Base-by-base conservation (phyloP, 2,113 vertebrate species). In the Centropristis striata region DNA sequence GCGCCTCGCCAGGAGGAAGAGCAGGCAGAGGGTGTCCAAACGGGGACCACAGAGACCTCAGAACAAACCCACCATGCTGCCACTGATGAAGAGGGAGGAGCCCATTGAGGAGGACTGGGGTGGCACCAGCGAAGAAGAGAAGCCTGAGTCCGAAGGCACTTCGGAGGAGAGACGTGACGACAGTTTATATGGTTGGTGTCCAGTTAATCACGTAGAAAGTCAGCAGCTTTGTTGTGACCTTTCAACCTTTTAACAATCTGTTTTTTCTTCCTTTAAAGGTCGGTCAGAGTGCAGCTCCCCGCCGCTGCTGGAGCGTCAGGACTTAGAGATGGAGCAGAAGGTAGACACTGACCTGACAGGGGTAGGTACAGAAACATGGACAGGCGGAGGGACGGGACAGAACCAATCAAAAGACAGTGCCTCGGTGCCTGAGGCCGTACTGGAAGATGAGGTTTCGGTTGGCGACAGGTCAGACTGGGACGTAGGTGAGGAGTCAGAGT, bases 271-370 rank as follows among this genome's bases (percentile, higher is more conserved):
- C 21, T 47, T 58, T 46, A 9, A 27, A 93, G 91, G 88, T 77
- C 85, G 14, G n/a, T 93, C 91, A 1, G 87, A 90, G 51, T 94
- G 92, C 90, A 91, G 90, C 82, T 93, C 91, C 0, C 91, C 85
- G 0, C 84, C 86, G 1, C 1, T 84, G 27, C 79, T 92, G 60
- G 87, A 92, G 61, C 85, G 69, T 14, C 88, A 92, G 42, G 92
- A 93, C 59, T 10, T 90, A 5, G 85, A 89, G 60, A 57, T 81
- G 65, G 88, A 84, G 71, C 86, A 85, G 65, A 85, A 82, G 72
- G 57, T 15, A 66, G 84, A 80, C 1, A 8, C 20, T 8, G 12
- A 51, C 7, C 46, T 67, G 58, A 68, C 27, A 46, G 12, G 9
- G 5, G 78, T 23, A 6, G 46, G n/a, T 14, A 67, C 71, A 41